Evolutionary conservation across 2,113 vertebrate genomes (phyloP).

Genomic region (Prochilodus magdalenae): DNA sequence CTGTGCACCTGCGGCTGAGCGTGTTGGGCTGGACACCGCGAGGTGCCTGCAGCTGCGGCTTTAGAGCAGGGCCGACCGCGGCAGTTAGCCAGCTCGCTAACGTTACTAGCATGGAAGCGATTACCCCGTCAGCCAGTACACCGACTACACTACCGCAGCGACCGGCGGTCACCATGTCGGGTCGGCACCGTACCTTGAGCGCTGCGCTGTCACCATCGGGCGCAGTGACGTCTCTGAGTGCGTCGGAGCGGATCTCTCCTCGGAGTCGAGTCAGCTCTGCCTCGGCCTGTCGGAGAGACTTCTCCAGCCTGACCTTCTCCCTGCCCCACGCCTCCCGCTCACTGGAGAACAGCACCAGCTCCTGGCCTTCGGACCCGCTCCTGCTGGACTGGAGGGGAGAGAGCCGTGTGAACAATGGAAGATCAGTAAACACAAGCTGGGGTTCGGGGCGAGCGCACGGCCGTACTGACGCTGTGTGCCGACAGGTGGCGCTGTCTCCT

Average conservation of each 20-base stretch:
- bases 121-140: too few species aligned
- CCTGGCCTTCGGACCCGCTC: constrained; percentile 57
- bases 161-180: too few species aligned
- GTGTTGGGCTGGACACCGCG: too few species aligned
- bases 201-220: constrained; percentile 82
- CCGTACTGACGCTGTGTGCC: constrained; percentile 64
- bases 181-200: constrained; percentile 85
- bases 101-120: too few species aligned
- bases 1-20: too few species aligned
- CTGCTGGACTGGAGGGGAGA: constrained; percentile 72
- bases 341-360: constrained; percentile 77
- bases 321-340: constrained; percentile 86
- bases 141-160: too few species aligned
- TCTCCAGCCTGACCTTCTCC: constrained; percentile 86
- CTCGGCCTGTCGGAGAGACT: constrained; percentile 83
- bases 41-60: too few species aligned
- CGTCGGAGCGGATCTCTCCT: constrained; percentile 84
- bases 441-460: too few species aligned
- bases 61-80: too few species aligned
- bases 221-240: constrained; percentile 79
- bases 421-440: background rate
- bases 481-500: constrained; percentile 72
- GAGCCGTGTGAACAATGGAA: background rate
- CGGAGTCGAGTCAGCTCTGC: constrained; percentile 84
- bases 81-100: too few species aligned